These are phyloP conservation scores for Archaeoteleia sp. DNA, from an alignment of 2,888 invertebrate species.

Conservation along the genomic window DNA sequence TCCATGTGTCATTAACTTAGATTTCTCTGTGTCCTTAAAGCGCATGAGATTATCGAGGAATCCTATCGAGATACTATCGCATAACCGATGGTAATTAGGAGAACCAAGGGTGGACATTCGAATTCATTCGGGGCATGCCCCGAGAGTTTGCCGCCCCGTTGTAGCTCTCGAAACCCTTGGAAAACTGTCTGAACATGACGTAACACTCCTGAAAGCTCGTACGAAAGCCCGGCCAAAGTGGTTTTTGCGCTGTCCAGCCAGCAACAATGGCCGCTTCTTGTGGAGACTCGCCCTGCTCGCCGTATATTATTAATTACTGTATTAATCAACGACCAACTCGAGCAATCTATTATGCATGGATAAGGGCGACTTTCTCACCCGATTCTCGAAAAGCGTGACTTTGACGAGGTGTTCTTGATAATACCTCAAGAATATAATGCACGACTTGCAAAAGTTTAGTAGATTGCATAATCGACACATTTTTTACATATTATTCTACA, in stretches of 20 bases:
- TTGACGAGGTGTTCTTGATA: constrained; percentile 49
- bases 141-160: constrained; percentile 48
- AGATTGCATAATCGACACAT: not conserved
- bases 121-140: constrained; percentile 68
- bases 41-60: constrained; percentile 54
- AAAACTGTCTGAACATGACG: constrained; percentile 74
- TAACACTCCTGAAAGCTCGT: constrained; percentile 70
- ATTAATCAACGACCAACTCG: constrained; percentile 72
- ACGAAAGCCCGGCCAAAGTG: constrained; percentile 57
- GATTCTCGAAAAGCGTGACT: constrained; percentile 48
- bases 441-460: constrained; percentile 10
- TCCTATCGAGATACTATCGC: constrained; percentile 59
- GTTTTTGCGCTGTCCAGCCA: constrained; percentile 72
- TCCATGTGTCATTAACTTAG: constrained; percentile 65
- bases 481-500: not conserved
- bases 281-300: constrained; percentile 57
- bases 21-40: constrained; percentile 53
- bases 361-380: constrained; percentile 61
- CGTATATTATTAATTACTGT: constrained; percentile 75
- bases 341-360: constrained; percentile 72
- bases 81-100: constrained; percentile 67
- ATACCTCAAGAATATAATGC: constrained; percentile 35
- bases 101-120: constrained; percentile 67
- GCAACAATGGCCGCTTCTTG: constrained; percentile 73
- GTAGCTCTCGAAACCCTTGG: constrained; percentile 60